Evolutionary conservation across 2,113 vertebrate genomes (phyloP).

Genomic region (Mirounga angustirostris): DNA sequence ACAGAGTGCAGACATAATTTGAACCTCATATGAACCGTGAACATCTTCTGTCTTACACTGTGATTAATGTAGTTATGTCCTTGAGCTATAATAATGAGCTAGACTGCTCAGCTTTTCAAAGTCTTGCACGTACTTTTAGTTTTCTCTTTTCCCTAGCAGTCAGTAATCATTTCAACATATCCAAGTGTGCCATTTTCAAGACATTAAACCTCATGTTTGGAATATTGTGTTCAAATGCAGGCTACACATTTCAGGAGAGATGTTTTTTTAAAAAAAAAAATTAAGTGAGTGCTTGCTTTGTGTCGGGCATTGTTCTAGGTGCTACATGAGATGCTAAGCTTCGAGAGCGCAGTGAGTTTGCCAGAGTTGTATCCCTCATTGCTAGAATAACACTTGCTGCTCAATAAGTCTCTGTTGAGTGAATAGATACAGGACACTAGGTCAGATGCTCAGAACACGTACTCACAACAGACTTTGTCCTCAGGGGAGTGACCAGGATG

Average conservation of each 20-base stretch:
- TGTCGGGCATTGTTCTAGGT: not conserved
- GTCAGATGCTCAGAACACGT: not conserved
- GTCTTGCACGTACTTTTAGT: no score
- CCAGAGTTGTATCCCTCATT: not conserved
- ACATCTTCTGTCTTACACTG: not conserved
- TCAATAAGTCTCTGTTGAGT: not conserved
- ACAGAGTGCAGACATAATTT: not conserved
- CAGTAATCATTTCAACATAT: not conserved
- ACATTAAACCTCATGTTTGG: not conserved
- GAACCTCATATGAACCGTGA: not conserved
- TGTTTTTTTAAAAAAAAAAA: not conserved
- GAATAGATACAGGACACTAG: not conserved
- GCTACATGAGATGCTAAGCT: not conserved
- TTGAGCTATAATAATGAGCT: not conserved
- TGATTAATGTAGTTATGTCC: not conserved
- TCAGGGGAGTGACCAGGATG: not conserved
- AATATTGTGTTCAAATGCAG: not conserved
- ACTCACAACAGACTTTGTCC: not conserved
- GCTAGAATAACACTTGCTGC: not conserved
- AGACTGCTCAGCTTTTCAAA: not conserved
- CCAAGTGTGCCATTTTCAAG: not conserved
- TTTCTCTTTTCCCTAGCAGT: not conserved
- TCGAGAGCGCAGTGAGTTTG: not conserved
- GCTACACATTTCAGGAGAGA: not conserved
- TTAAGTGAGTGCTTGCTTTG: not conserved